These are phyloP conservation scores for Hemitrygon akajei DNA, from an alignment of 2,797 vertebrate genomes.

Conservation along the genomic window DNA sequence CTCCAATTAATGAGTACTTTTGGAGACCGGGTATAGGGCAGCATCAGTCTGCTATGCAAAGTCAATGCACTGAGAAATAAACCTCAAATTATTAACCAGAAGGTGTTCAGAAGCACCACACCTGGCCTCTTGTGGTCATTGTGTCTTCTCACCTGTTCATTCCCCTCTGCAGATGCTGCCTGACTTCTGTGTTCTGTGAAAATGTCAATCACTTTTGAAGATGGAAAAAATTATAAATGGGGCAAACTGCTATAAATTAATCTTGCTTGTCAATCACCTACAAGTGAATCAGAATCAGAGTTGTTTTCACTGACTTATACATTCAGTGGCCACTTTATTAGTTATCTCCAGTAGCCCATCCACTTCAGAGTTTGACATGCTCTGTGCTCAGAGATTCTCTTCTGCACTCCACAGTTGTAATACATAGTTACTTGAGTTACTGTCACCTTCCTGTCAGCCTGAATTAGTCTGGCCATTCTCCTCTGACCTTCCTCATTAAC, in stretches of 20 bases:
- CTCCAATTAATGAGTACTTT: not conserved
- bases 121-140: not conserved
- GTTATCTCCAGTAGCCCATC: too few species aligned
- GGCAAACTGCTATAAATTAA: not conserved
- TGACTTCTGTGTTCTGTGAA: not conserved
- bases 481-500: too few species aligned
- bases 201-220: not conserved
- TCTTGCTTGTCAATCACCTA: not conserved
- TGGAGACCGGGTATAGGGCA: not conserved
- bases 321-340: too few species aligned
- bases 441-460: too few species aligned
- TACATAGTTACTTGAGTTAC: too few species aligned
- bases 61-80: not conserved
- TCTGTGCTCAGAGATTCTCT: too few species aligned
- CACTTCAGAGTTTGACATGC: too few species aligned
- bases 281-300: not conserved
- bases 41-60: not conserved
- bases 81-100: not conserved
- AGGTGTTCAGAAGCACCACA: not conserved
- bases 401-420: too few species aligned
- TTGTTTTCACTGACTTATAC: too few species aligned
- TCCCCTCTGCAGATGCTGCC: too few species aligned
- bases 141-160: not conserved
- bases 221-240: not conserved
- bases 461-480: too few species aligned